Evolutionary conservation across 2,113 vertebrate genomes (phyloP), one percentile per base, ranked within the genome.

Genomic region (Oceanodroma tethys): DNA sequence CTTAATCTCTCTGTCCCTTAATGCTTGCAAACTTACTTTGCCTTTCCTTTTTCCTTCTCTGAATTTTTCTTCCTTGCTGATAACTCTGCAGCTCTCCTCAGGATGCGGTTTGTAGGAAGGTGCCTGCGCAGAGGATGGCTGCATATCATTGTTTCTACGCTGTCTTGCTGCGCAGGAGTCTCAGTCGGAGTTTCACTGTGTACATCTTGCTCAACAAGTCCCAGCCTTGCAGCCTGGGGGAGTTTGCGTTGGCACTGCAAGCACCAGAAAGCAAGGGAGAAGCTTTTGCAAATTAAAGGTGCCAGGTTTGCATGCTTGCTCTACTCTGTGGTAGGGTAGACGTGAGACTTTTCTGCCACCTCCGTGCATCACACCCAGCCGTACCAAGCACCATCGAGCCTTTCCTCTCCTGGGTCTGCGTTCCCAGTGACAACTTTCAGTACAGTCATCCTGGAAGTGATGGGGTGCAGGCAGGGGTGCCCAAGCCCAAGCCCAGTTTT

Each of bases 381-480:
- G 0, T 34, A 55, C 13, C 18, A n/a, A 73, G 55, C 67, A 62
- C 45, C 29, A 3, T 0, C 0, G 1, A 74, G 27, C 38, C 60
- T 55, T 59, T 91, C 50, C 34, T 84, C 29, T 70, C 14, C 59
- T 15, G 55, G 42, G 3, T 71, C 68, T 34, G 13, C 66, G 32
- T 17, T 88, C 55, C 52, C 45, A 27, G 23, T 47, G 72, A 34
- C 72, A 6, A 0, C 42, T 62, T 86, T 29, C 58, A 58, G 50
- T 48, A 16, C 29, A 66, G 55, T 38, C 63, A 20, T 32, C 6
- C 55, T 84, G 55, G 20, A 67, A 23, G 56, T 8, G 20, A 25
- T 59, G 32, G 36, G 13, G 7, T 63, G 11, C 55, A 59, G 68
- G 60, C 83, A 84, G 38, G 40, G 47, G 26, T 40, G 26, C 25